Conservation (phyloP, 1,140 invertebrate genomes). For the Eciton burchellii region DNA sequence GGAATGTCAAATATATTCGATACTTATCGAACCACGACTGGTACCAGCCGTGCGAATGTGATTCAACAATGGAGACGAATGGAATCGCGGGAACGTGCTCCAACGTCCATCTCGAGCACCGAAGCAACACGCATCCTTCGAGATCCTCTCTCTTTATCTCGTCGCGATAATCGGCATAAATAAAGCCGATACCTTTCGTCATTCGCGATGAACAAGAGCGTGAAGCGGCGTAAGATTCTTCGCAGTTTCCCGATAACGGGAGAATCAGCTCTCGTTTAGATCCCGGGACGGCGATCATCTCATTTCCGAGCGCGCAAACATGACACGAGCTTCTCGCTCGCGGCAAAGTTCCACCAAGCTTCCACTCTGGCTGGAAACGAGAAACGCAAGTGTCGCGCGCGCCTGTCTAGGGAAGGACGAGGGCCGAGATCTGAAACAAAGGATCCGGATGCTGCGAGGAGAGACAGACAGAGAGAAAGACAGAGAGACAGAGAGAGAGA, state of each 20-base stretch:
- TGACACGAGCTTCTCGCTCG: constrained; percentile 13
- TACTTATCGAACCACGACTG: constrained; percentile 39
- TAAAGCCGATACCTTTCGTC: not conserved
- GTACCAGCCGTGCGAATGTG: not conserved
- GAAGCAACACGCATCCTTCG: no score
- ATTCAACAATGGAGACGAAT: not conserved
- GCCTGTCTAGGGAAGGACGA: constrained; percentile 67
- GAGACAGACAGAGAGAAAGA: constrained; percentile 7
- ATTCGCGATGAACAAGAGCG: not conserved
- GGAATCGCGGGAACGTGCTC: not conserved
- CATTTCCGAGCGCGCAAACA: not conserved
- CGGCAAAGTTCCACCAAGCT: constrained; percentile 61
- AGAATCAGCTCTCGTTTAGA: no score
- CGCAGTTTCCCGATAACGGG: no score
- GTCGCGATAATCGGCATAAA: not conserved
- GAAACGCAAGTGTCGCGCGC: constrained; percentile 63
- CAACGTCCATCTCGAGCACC: no score
- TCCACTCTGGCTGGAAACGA: constrained; percentile 43
- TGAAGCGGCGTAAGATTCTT: not conserved
- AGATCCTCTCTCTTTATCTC: not conserved
- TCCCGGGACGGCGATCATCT: no score
- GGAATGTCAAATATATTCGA: constrained; percentile 71
- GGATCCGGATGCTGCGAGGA: constrained; percentile 65
- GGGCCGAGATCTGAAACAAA: constrained; percentile 70
- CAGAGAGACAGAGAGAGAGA: constrained; percentile 3